Percentiles rank a stretch among this genome's conserved stretches.
phyloP scores from a whole-genome alignment of 1,140 invertebrate genomes.

The Solen grandis region DNA sequence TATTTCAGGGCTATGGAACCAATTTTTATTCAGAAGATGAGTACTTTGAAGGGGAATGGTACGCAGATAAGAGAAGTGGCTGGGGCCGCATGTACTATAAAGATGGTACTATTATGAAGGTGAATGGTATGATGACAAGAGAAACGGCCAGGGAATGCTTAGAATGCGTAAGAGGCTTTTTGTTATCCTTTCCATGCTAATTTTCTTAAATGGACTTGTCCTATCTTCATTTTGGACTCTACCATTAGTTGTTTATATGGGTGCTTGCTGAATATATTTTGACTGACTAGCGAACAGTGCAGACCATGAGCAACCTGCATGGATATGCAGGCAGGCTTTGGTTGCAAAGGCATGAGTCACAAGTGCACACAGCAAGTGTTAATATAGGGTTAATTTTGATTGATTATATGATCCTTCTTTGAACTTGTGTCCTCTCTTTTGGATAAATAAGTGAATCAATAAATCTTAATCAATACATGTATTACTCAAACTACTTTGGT shows the following conservation, averaged over 20 bases:
- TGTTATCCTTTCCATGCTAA: too few species aligned
- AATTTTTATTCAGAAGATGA: constrained; percentile 79
- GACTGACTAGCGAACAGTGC: neutral
- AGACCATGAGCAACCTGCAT: too few species aligned
- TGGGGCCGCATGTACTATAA: constrained; percentile 81
- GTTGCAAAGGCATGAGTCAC: neutral
- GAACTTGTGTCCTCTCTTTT: too few species aligned
- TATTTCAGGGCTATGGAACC: constrained; percentile 79
- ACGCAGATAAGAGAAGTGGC: constrained; percentile 79
- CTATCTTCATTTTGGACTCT: too few species aligned
- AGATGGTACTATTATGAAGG: constrained; percentile 82
- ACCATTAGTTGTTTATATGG: too few species aligned
- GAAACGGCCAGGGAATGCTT: constrained; percentile 81
- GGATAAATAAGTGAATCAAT: too few species aligned
- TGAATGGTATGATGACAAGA: constrained; percentile 81
- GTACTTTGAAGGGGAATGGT: constrained; percentile 82
- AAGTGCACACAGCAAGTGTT: neutral
- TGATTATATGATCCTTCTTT: too few species aligned
- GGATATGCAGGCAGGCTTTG: neutral
- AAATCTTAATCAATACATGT: too few species aligned
- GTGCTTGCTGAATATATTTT: neutral
- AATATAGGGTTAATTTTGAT: too few species aligned
- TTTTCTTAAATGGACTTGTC: too few species aligned
- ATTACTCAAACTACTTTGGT: too few species aligned
- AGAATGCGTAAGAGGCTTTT: constrained; percentile 78